These are phyloP conservation scores for Tetropium fuscum DNA, from an alignment of 2,888 invertebrate genomes.

Conservation along the genomic window DNA sequence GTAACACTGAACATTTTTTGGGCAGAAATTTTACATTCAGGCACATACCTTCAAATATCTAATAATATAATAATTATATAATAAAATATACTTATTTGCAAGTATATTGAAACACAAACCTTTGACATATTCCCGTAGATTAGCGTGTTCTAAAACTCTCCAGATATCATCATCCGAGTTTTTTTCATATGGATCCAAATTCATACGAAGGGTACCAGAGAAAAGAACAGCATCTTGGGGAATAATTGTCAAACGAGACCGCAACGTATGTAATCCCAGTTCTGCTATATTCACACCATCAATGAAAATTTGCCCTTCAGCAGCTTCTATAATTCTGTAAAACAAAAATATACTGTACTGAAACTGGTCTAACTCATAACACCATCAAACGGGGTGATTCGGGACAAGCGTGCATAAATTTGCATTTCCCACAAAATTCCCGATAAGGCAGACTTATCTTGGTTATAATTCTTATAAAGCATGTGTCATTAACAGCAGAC, in stretches of 20 bases:
- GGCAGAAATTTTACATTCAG: too few species aligned
- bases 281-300: constrained; percentile 85
- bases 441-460: too few species aligned
- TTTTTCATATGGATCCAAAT: constrained; percentile 89
- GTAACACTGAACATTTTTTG: too few species aligned
- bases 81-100: too few species aligned
- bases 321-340: constrained; percentile 86
- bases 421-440: too few species aligned
- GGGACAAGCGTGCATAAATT: too few species aligned
- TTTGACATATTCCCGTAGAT: constrained; percentile 87
- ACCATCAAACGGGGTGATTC: too few species aligned
- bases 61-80: not conserved
- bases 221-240: constrained; percentile 96
- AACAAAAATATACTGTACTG: too few species aligned
- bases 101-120: constrained; percentile 62
- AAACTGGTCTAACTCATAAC: too few species aligned
- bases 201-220: constrained; percentile 90
- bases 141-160: constrained; percentile 89
- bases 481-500: too few species aligned
- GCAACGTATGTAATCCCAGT: constrained; percentile 87
- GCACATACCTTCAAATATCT: not conserved
- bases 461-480: too few species aligned
- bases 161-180: constrained; percentile 88
- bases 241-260: constrained; percentile 88
- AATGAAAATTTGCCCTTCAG: constrained; percentile 83